Evolutionary conservation across 2,113 vertebrate species (phyloP), one percentile per base, ranked within the genome.

Genomic region (Actinemys pallida): DNA sequence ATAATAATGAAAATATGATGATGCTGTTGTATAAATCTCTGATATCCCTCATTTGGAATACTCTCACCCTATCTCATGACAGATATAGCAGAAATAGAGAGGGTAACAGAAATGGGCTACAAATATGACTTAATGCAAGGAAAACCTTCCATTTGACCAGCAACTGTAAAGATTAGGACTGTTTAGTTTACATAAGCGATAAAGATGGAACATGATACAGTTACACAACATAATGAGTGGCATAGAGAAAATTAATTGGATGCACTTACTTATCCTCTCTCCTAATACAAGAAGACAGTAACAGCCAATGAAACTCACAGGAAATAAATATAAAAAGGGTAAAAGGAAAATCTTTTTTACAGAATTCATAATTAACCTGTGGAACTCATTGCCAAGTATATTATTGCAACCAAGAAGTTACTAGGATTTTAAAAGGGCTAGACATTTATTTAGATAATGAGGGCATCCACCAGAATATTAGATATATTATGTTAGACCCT

Each of bases 21-120:
- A 45, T 0, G 0, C 53, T 84, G 20, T 57, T 57, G 25, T 2
- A 17, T 9, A 88, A 42, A 2, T 79, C 25, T 50, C n/a, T 76
- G 17, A 54, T 12, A 42, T 82, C 79, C 22, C 11, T 82, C 45
- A 35, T 76, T 17, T 85, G 81, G 17, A 87, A 56, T 47, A 56
- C 39, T 39, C n/a, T 72, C 65, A 69, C n/a, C 17, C 17, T 4
- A 10, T n/a, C 65, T 39, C n/a, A 72, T 2, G 17, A 20, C 19
- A 39, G 19, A 39, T 39, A 39, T 39, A 72, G 65, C 35, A 72
- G 65, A 39, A 72, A 72, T 9, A 72, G 29, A 31, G 81, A 2
- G 1, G 7, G 47, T 39, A 87, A 17, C 20, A 79, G 65, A 31
- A 50, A 52, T 82, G 69, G 53, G 4, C 16, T 1, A 0, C 42